phyloP scores from a whole-genome alignment of 2,113 vertebrate genomes.

The Eulacestoma nigropectus region DNA sequence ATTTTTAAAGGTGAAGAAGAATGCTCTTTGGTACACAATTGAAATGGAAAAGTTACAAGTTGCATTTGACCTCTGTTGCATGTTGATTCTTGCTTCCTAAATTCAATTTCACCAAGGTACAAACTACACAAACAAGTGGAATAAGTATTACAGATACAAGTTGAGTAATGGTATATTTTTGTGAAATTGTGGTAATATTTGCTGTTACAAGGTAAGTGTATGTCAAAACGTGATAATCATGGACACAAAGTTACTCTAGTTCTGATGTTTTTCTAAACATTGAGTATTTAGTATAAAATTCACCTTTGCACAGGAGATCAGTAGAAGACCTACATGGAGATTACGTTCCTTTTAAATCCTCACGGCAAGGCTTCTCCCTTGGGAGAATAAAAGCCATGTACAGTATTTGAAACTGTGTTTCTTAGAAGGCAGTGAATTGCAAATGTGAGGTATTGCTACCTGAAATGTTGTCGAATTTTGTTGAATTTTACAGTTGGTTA shows the following conservation, averaged over 20 bases:
- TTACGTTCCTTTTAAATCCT: slow-evolving; percentile 20
- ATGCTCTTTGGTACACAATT: background rate
- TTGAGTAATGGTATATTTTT: slow-evolving; percentile 32
- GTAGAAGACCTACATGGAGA: background rate
- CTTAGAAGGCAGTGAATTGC: background rate
- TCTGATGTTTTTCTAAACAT: background rate
- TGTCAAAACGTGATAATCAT: background rate
- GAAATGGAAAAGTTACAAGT: background rate
- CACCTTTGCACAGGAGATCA: background rate
- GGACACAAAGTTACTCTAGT: background rate
- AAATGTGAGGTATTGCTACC: slow-evolving; percentile 45
- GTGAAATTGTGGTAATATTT: slow-evolving; percentile 34
- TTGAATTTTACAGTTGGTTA: background rate
- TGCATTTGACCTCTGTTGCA: slow-evolving; percentile 15
- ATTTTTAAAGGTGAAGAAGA: slow-evolving; percentile 36
- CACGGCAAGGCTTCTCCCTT: background rate
- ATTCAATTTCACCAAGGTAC: background rate
- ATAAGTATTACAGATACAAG: background rate
- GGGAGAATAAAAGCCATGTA: background rate
- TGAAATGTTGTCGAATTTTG: background rate
- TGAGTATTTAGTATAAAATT: background rate
- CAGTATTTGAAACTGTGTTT: slow-evolving; percentile 56
- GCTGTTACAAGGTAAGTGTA: slow-evolving; percentile 22
- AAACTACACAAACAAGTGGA: background rate
- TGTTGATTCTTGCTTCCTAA: slow-evolving; percentile 29